Evolutionary conservation across 2,113 vertebrate genomes (phyloP).

Genomic region (Microcebus ravelobensis): DNA sequence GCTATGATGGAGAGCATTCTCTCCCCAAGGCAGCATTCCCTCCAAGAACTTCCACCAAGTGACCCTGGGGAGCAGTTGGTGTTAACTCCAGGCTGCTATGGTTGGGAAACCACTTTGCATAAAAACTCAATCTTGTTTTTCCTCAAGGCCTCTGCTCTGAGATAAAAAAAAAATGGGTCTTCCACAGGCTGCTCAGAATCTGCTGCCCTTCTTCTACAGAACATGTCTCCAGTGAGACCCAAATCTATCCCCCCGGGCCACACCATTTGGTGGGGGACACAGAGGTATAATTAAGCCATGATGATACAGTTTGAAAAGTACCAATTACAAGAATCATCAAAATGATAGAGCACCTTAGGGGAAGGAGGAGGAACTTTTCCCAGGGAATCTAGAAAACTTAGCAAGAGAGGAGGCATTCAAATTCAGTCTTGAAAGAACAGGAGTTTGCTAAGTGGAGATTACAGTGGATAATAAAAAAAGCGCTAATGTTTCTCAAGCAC

Average conservation of each 20-base stretch:
- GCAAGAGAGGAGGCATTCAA: neutral
- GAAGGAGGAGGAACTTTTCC: neutral
- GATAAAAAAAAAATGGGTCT: neutral
- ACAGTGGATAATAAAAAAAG: neutral
- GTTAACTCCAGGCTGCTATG: neutral
- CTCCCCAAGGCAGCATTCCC: neutral
- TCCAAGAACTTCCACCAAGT: neutral
- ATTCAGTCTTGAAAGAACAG: neutral
- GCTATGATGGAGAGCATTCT: neutral
- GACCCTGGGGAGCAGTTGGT: neutral
- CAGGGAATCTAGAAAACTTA: neutral
- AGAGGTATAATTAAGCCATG: neutral
- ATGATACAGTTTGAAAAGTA: neutral
- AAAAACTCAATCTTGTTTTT: neutral
- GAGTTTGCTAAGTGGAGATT: neutral
- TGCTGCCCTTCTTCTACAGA: neutral
- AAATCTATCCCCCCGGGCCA: neutral
- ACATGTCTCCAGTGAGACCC: neutral
- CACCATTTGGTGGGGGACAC: neutral
- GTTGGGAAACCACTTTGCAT: neutral
- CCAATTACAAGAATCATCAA: neutral
- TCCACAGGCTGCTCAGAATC: neutral
- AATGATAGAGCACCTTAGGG: neutral
- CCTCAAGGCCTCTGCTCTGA: neutral
- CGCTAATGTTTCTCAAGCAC: neutral